Percentiles rank a stretch among this genome's conserved stretches.
Evolutionary conservation across 2,888 invertebrate species (phyloP).

Genomic region (Drepana falcataria): DNA sequence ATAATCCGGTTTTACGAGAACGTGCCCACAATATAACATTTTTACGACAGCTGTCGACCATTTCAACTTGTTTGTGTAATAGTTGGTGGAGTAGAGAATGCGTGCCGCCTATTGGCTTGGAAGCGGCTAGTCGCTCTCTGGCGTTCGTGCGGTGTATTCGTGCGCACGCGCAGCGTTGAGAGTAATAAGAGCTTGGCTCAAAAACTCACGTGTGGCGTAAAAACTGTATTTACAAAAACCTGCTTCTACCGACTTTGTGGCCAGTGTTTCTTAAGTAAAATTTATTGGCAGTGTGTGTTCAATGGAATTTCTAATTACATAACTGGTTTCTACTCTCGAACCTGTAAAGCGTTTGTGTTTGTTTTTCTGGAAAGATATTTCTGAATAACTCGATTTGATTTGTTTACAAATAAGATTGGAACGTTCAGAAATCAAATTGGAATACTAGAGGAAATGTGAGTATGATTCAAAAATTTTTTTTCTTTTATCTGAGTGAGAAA

Average conservation of each 20-base stretch:
- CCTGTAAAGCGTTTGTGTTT: constrained; percentile 25
- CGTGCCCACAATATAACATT: constrained; percentile 28
- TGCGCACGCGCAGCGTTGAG: constrained; percentile 36
- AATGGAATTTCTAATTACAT: constrained; percentile 35
- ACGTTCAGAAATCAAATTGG: constrained; percentile 9
- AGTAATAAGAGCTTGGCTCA: constrained; percentile 30
- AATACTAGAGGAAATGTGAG: constrained; percentile 46
- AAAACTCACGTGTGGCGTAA: constrained; percentile 19
- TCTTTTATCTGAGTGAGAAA: too few species aligned
- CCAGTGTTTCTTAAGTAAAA: background rate
- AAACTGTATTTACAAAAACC: constrained; percentile 8
- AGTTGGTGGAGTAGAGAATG: constrained; percentile 57
- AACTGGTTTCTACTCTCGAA: constrained; percentile 35
- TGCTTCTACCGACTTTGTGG: background rate
- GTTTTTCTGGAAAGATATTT: constrained; percentile 46
- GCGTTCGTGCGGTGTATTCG: constrained; percentile 17
- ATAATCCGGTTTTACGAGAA: constrained; percentile 43
- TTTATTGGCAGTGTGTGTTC: background rate
- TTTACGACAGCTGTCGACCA: constrained; percentile 37
- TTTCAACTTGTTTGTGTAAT: constrained; percentile 52
- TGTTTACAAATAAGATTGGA: constrained; percentile 16
- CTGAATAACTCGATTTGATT: constrained; percentile 24
- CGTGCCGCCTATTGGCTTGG: constrained; percentile 51
- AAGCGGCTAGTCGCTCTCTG: constrained; percentile 9
- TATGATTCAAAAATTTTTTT: constrained; percentile 5